A percentile compares a stretch with the other conserved stretches of the same genome.
phyloP scores from a whole-genome alignment of 2,113 vertebrate genomes.

The Tauraco erythrolophus region DNA sequence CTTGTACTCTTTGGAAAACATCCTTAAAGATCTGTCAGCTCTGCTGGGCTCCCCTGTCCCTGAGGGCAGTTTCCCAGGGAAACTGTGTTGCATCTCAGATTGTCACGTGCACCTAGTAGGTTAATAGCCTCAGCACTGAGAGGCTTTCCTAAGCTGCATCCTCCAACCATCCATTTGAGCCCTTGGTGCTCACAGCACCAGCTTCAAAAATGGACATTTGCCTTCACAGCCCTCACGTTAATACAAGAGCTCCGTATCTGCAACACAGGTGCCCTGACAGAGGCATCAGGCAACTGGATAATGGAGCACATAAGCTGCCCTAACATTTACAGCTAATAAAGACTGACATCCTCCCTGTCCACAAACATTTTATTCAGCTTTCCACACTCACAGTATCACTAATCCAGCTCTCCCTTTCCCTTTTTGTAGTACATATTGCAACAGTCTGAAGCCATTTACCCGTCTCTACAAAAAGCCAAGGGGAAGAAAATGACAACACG shows the following conservation, averaged over 20 bases:
- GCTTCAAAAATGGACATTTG: not conserved
- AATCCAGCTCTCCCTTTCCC: not conserved
- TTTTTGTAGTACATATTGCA: not conserved
- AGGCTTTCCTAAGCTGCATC: not conserved
- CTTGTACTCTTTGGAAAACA: too few species aligned
- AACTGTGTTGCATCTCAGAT: not conserved
- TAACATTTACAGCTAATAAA: not conserved
- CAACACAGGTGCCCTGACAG: not conserved
- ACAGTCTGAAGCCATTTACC: not conserved
- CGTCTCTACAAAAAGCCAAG: not conserved
- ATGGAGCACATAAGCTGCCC: not conserved
- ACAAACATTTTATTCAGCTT: not conserved
- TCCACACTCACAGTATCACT: not conserved
- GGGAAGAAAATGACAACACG: not conserved
- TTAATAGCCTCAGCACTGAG: not conserved
- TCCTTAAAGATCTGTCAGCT: too few species aligned
- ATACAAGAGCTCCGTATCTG: not conserved
- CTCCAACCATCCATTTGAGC: not conserved
- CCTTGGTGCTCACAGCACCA: not conserved
- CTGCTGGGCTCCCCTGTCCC: too few species aligned
- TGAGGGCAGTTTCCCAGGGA: too few species aligned
- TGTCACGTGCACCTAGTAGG: not conserved
- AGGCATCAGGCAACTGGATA: not conserved
- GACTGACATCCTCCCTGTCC: not conserved
- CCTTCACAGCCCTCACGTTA: not conserved